Evolutionary conservation across 2,888 invertebrate genomes (phyloP).

Genomic region (Perizoma flavofasciatum): DNA sequence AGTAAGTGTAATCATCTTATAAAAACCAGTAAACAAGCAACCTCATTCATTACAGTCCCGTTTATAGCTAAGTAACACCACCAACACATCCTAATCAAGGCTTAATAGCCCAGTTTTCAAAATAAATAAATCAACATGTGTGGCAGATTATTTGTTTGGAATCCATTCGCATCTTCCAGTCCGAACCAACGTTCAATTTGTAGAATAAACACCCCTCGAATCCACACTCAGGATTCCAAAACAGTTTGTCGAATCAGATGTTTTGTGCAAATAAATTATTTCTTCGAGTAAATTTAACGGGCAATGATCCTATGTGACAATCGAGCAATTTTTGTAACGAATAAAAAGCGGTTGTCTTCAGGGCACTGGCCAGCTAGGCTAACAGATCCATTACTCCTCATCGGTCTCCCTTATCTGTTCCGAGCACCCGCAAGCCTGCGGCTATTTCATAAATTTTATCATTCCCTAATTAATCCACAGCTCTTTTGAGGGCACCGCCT

Average conservation of each 20-base stretch:
- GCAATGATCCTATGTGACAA: constrained; percentile 57
- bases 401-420: constrained; percentile 70
- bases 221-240: constrained; percentile 46
- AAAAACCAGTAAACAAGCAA: not conserved
- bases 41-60: constrained; percentile 22
- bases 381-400: constrained; percentile 74
- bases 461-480: constrained; percentile 77
- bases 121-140: constrained; percentile 51
- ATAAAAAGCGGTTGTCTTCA: constrained; percentile 52
- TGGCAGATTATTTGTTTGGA: constrained; percentile 57
- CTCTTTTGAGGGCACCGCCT: constrained; percentile 70
- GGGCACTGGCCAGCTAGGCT: constrained; percentile 52
- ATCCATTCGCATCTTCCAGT: constrained; percentile 48
- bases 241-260: constrained; percentile 65
- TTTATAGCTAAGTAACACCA: constrained; percentile 19
- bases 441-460: constrained; percentile 79
- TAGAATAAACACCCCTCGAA: constrained; percentile 52
- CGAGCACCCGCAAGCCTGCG: constrained; percentile 68
- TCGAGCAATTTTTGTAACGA: constrained; percentile 60
- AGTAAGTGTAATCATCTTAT: constrained; percentile 72
- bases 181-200: constrained; percentile 56
- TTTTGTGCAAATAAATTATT: constrained; percentile 61
- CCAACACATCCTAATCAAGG: constrained; percentile 15
- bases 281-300: constrained; percentile 54
- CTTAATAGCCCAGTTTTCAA: constrained; percentile 45